Conservation (phyloP, 2,888 invertebrate species). For the Alsophila aescularia region DNA sequence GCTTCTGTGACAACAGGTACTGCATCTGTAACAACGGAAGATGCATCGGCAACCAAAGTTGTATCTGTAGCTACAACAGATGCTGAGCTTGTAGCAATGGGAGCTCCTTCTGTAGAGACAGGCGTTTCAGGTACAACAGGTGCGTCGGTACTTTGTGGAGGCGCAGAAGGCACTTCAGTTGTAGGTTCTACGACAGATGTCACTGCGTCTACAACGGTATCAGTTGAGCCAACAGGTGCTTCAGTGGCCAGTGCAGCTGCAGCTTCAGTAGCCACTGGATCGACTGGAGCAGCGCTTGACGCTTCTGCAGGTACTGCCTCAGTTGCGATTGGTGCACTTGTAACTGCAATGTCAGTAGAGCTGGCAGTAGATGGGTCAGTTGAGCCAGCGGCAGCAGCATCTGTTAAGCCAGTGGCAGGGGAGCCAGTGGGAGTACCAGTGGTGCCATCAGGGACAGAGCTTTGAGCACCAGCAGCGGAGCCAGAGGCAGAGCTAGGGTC, state of each 20-base stretch:
- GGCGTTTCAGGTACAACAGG: neutral
- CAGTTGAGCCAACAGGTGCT: neutral
- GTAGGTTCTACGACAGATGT: neutral
- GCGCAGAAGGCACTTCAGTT: neutral
- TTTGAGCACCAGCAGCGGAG: neutral
- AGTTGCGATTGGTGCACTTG: neutral
- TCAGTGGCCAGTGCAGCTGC: slow-evolving; percentile 4
- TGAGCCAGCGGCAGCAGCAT: no score
- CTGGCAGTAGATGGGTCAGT: no score
- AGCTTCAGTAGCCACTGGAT: slow-evolving; percentile 1
- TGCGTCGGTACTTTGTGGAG: neutral
- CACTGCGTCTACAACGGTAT: neutral
- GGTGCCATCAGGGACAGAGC: no score
- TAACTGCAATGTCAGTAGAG: no score
- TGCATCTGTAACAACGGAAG: slow-evolving; percentile 3
- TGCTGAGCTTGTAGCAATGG: slow-evolving; percentile 2
- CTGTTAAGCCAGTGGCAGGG: no score
- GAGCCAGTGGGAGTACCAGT: no score
- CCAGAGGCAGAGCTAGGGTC: no score
- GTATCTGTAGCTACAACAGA: slow-evolving; percentile 6
- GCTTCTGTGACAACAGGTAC: neutral
- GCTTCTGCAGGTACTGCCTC: neutral
- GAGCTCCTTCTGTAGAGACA: neutral
- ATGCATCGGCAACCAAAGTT: slow-evolving; percentile 1
- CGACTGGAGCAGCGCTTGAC: neutral